These are phyloP conservation scores for Sinosuthora webbiana DNA, from an alignment of 2,113 vertebrate species.

Conservation along the genomic window DNA sequence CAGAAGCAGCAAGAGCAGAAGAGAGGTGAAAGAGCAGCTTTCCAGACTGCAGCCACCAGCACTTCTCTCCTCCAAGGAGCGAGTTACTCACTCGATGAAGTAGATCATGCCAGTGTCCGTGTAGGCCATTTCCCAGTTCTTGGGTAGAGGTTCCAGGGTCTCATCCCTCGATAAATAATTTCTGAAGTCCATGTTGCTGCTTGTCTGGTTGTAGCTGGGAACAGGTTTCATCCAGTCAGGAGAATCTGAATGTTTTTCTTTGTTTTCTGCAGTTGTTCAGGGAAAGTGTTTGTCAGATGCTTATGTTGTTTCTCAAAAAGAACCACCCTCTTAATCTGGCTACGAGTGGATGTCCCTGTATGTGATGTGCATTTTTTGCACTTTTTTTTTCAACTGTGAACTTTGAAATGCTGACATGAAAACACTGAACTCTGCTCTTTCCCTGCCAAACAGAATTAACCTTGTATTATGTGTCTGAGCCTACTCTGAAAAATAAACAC, in stretches of 20 bases:
- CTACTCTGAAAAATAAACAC: not conserved
- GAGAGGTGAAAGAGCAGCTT: not conserved
- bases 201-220: slow-evolving; percentile 93
- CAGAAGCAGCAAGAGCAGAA: not conserved
- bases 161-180: slow-evolving; percentile 87
- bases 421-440: slow-evolving; percentile 42
- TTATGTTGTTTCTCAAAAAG: slow-evolving; percentile 38
- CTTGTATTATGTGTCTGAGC: slow-evolving; percentile 15
- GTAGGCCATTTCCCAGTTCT: slow-evolving; percentile 99
- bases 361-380: slow-evolving; percentile 44
- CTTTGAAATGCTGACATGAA: slow-evolving; percentile 43
- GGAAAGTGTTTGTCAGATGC: slow-evolving; percentile 51
- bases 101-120: slow-evolving; percentile 97
- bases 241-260: slow-evolving; percentile 81
- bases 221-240: slow-evolving; percentile 91
- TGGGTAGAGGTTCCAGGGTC: slow-evolving; percentile 88
- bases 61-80: not conserved
- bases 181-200: slow-evolving; percentile 87
- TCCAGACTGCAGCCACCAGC: not conserved
- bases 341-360: not conserved
- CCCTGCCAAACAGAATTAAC: slow-evolving; percentile 44
- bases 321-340: slow-evolving; percentile 41
- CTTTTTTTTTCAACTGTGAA: not conserved
- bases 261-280: slow-evolving; percentile 82
- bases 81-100: slow-evolving; percentile 93